Conservation (phyloP, 2,888 invertebrate genomes). For the Eucera pruinosa region DNA sequence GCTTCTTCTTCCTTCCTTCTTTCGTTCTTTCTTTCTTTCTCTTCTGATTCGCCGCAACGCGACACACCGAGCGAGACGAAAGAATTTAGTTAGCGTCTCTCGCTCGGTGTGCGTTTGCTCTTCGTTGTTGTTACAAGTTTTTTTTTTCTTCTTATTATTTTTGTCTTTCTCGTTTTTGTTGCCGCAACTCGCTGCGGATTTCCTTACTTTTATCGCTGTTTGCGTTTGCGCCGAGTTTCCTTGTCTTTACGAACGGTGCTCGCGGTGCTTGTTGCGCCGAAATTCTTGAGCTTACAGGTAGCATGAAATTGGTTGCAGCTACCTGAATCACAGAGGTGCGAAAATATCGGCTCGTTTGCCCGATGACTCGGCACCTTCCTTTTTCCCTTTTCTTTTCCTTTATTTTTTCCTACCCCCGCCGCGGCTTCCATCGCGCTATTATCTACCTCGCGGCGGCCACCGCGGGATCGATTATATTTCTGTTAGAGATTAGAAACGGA, state of each 20-base stretch:
- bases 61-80: too few relatives aligned
- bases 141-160: neutral
- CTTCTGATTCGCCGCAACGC: neutral
- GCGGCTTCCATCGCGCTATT: constrained; percentile 40
- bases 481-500: constrained; percentile 49
- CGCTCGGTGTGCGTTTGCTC: neutral
- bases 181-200: too few relatives aligned
- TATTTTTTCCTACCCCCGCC: constrained; percentile 12
- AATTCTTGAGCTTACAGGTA: constrained; percentile 50
- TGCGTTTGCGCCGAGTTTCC: neutral
- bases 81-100: neutral
- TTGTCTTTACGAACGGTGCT: too few relatives aligned
- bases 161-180: neutral
- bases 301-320: constrained; percentile 65
- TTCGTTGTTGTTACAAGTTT: neutral
- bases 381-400: constrained; percentile 52
- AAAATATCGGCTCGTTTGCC: constrained; percentile 80
- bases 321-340: constrained; percentile 74
- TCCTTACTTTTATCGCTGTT: constrained; percentile 2
- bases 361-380: constrained; percentile 78
- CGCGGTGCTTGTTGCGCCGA: neutral
- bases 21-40: too few relatives aligned
- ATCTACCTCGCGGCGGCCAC: constrained; percentile 29
- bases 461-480: constrained; percentile 58
- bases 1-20: too few relatives aligned